Evolutionary conservation across 2,888 invertebrate genomes (phyloP).

Genomic region (Euplagia quadripunctaria): DNA sequence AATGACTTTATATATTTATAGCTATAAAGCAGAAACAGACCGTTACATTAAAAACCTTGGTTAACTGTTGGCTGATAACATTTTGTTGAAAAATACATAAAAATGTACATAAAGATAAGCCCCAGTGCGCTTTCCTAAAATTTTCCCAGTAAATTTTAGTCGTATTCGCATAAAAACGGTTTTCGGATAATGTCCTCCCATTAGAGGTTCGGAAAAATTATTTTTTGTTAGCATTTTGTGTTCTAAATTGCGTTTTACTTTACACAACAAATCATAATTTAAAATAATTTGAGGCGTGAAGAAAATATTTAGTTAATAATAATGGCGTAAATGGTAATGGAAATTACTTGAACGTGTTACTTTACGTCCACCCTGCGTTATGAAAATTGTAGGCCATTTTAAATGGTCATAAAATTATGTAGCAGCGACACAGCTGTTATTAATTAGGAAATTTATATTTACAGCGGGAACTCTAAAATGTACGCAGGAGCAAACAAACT

Average conservation of each 20-base stretch:
- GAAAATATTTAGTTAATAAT: constrained; percentile 52
- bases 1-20: constrained; percentile 72
- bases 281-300: constrained; percentile 53
- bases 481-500: constrained; percentile 59
- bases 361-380: constrained; percentile 30
- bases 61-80: constrained; percentile 75
- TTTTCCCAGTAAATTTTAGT: constrained; percentile 75
- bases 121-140: constrained; percentile 69
- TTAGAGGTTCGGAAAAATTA: constrained; percentile 76
- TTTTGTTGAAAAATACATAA: constrained; percentile 77
- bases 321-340: constrained; percentile 43
- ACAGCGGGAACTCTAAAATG: constrained; percentile 43
- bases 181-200: constrained; percentile 79
- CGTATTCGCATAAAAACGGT: constrained; percentile 74
- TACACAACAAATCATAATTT: constrained; percentile 55
- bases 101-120: constrained; percentile 82
- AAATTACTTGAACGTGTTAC: constrained; percentile 53
- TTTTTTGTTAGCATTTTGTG: constrained; percentile 67
- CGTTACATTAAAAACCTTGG: constrained; percentile 66
- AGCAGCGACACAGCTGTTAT: constrained; percentile 52
- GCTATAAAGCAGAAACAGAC: constrained; percentile 68
- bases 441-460: constrained; percentile 54
- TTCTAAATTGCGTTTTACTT: constrained; percentile 60
- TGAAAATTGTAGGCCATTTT: constrained; percentile 43
- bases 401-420: constrained; percentile 47